A percentile compares a stretch with the other conserved stretches of the same genome.
Evolutionary conservation across 2,113 vertebrate genomes (phyloP).

Genomic region (Athene noctua): DNA sequence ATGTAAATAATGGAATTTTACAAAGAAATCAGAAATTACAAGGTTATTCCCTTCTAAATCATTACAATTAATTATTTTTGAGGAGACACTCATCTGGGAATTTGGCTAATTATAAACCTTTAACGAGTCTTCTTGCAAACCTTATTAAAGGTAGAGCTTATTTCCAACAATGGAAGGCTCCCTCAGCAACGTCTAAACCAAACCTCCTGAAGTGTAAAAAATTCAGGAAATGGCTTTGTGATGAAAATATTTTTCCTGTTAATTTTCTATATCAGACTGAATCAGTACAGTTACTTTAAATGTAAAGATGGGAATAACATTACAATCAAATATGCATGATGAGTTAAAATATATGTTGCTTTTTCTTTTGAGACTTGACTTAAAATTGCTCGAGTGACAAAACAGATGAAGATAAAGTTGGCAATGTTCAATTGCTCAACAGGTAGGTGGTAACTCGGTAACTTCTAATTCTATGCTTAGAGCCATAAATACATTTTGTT

Average conservation of each 20-base stretch:
- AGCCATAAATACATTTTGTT: not conserved
- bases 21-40: not conserved
- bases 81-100: not conserved
- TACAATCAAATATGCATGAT: not conserved
- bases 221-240: not conserved
- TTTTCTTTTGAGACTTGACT: not conserved
- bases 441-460: not conserved
- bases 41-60: not conserved
- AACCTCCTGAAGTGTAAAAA: not conserved
- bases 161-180: not conserved
- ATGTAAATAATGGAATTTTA: not conserved
- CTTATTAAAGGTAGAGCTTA: not conserved
- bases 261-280: slow-evolving; percentile 52
- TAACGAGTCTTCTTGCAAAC: not conserved
- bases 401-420: not conserved
- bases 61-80: slow-evolving; percentile 20
- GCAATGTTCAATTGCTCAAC: not conserved
- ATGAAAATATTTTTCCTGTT: slow-evolving; percentile 32
- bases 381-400: not conserved
- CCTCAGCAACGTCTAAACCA: not conserved
- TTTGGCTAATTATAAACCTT: not conserved
- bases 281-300: slow-evolving; percentile 63
- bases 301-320: not conserved
- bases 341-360: not conserved
- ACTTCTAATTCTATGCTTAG: not conserved